Percentiles rank a stretch among this genome's conserved stretches.
These are phyloP conservation scores for Sebastes minor DNA, from an alignment of 2,797 vertebrate species.

Conservation along the genomic window DNA sequence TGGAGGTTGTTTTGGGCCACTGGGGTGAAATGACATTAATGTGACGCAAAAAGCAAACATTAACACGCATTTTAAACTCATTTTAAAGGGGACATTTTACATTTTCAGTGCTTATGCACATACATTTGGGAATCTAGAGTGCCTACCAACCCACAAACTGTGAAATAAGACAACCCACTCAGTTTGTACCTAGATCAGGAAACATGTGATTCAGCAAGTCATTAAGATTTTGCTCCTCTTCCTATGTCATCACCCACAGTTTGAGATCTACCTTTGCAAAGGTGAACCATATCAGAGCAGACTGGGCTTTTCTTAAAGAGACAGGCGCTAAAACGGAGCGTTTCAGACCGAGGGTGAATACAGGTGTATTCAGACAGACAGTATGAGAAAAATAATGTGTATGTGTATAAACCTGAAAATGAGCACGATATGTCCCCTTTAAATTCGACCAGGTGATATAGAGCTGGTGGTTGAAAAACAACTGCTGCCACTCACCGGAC, in stretches of 20 bases:
- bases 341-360: neutral
- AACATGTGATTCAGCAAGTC: neutral
- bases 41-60: slow-evolving; percentile 11
- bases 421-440: neutral
- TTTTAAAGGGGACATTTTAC: neutral
- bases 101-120: neutral
- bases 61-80: neutral
- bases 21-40: neutral
- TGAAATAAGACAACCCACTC: neutral
- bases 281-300: no score
- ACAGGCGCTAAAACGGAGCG: neutral
- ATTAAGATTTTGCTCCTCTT: neutral
- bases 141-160: neutral
- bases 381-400: neutral
- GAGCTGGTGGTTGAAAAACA: neutral
- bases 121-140: neutral
- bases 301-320: neutral
- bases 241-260: neutral
- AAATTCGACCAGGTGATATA: neutral
- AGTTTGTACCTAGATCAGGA: neutral
- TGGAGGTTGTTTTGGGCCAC: neutral
- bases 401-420: neutral
- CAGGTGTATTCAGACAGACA: neutral
- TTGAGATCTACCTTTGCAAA: no score
- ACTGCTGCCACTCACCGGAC: slow-evolving; percentile 76